Evolutionary conservation across 2,888 invertebrate species (phyloP).

Genomic region (Agonopterix subpropinquella): DNA sequence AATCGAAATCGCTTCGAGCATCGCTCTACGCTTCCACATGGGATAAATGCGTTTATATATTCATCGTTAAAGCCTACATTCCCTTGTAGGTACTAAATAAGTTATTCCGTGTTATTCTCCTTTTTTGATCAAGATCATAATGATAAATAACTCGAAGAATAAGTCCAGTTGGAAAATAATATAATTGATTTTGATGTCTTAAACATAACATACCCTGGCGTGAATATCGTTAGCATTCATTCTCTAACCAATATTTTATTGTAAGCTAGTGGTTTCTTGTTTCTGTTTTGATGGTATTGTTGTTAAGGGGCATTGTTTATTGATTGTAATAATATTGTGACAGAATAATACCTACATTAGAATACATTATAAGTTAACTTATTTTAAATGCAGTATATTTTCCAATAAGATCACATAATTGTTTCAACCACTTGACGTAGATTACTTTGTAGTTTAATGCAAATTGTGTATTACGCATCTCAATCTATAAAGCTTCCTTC

Average conservation of each 20-base stretch:
- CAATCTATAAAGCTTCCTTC: no score
- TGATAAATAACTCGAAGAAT: conserved; percentile 71
- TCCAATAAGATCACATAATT: no score
- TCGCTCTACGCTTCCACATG: conserved; percentile 28
- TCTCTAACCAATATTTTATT: conserved; percentile 4
- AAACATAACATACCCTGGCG: conserved; percentile 56
- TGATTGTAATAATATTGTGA: no score
- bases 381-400: no score
- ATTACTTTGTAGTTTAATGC: no score
- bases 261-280: conserved; percentile 7
- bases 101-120: conserved; percentile 63
- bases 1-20: conserved; percentile 71
- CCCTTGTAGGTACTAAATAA: conserved; percentile 50
- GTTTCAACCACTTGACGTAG: no score
- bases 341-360: no score
- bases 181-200: conserved; percentile 74
- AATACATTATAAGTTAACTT: no score
- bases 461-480: no score
- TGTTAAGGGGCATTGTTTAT: no score
- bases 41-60: conserved; percentile 35
- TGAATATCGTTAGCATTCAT: conserved; percentile 24
- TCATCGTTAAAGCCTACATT: conserved; percentile 38
- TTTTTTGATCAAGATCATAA: conserved; percentile 71
- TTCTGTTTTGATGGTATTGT: not conserved
- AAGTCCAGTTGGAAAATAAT: conserved; percentile 64